Percentiles rank a stretch among this genome's conserved stretches.
phyloP scores from a whole-genome alignment of 2,113 vertebrate genomes.

The Thermophis baileyi region DNA sequence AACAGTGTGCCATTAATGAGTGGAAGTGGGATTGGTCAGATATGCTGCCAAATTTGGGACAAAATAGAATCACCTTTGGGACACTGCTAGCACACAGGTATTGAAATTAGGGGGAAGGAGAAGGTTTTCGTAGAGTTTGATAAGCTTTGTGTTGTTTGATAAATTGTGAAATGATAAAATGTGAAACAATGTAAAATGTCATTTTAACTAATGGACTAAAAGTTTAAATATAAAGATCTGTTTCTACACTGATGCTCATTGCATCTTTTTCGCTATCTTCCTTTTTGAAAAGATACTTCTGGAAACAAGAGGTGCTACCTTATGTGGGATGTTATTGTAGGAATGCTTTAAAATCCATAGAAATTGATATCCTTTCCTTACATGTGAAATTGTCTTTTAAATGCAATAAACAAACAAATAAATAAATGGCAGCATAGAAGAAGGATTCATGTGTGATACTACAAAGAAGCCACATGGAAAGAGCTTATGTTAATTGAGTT shows the following conservation, averaged over 20 bases:
- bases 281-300: neutral
- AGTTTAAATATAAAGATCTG: neutral
- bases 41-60: slow-evolving; percentile 81
- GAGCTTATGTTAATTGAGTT: neutral
- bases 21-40: slow-evolving; percentile 89
- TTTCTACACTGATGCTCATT: neutral
- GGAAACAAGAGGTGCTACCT: neutral
- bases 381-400: neutral
- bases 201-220: neutral
- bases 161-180: neutral
- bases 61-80: slow-evolving; percentile 87
- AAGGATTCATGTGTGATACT: neutral
- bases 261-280: neutral
- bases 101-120: slow-evolving; percentile 19
- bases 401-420: neutral
- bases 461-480: neutral
- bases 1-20: slow-evolving; percentile 84
- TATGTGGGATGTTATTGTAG: neutral
- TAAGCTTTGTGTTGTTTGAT: neutral
- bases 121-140: neutral
- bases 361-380: neutral
- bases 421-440: neutral
- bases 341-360: neutral
- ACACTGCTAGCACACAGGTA: slow-evolving; percentile 90
- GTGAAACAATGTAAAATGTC: neutral